A percentile compares a stretch with the other conserved stretches of the same genome.
Evolutionary conservation across 2,888 invertebrate genomes (phyloP).

Genomic region (Drosophila leonis): DNA sequence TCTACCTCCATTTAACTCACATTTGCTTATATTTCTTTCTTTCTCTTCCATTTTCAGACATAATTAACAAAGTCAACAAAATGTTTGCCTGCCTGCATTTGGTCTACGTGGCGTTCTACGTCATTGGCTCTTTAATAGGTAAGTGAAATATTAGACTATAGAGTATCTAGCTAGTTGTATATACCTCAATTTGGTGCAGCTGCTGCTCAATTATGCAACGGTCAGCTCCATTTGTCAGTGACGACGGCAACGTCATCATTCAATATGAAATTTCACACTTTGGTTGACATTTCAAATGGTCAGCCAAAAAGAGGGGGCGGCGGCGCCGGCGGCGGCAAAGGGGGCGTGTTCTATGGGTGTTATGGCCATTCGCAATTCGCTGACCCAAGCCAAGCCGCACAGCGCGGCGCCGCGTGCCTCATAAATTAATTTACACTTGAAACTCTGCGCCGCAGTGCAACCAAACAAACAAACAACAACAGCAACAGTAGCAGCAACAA

Average conservation of each 20-base stretch:
- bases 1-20: not conserved
- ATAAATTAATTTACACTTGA: slow-evolving; percentile 80
- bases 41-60: slow-evolving; percentile 26
- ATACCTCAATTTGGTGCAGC: not conserved
- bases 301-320: slow-evolving; percentile 8
- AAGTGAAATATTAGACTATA: slow-evolving; percentile 42
- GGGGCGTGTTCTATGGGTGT: slow-evolving; percentile 4
- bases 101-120: slow-evolving; percentile 41
- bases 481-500: slow-evolving; percentile 32
- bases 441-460: slow-evolving; percentile 63
- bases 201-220: slow-evolving; percentile 64
- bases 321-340: not conserved
- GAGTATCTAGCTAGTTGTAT: slow-evolving; percentile 4
- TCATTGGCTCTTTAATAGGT: slow-evolving; percentile 64
- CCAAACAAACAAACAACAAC: slow-evolving; percentile 39
- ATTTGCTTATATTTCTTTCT: slow-evolving; percentile 7
- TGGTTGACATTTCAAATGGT: slow-evolving; percentile 68
- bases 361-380: slow-evolving; percentile 23
- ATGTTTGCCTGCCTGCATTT: slow-evolving; percentile 60
- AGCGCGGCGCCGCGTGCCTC: slow-evolving; percentile 73
- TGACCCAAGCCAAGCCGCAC: slow-evolving; percentile 55
- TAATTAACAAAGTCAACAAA: slow-evolving; percentile 34
- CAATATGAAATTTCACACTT: slow-evolving; percentile 80
- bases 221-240: slow-evolving; percentile 68
- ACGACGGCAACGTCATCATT: slow-evolving; percentile 45